Evolutionary conservation across 2,888 invertebrate species (phyloP), one percentile per base, ranked within the genome.

Genomic region (Lamellibrachia columna): DNA sequence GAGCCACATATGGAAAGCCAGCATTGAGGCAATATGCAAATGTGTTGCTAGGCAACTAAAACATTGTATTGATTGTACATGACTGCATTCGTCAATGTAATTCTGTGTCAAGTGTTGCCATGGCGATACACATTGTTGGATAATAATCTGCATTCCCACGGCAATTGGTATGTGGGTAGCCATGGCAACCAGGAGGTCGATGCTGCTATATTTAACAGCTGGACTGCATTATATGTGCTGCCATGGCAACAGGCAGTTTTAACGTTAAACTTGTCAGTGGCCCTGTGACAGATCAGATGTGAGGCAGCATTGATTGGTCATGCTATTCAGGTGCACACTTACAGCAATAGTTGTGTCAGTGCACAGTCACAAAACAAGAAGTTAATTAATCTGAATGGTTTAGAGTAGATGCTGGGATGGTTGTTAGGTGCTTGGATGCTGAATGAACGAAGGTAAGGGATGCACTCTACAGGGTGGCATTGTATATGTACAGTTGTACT

Each of bases 11-110:
- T 40, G 40, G 40, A 40, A 40, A 40, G 40, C 40, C 40, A 40
- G 40, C 40, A 75, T 75, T 75, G 75, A 75, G 75, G 75, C 75
- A 75, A 75, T 75, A 75, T 75, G 75, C 75, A 75, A 75, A 75
- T 75, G 75, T 75, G 75, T 75, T 75, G 75, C 75, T 4, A 75
- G 75, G 75, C 75, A 75, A 15, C 75, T 75, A 75, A 75, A 75
- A 75, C 75, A 75, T 75, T 75, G 75, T 75, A 75, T 75, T 75
- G 75, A 75, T 75, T 75, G 15, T 75, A 75, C 75, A 75, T 2
- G 75, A n/a, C 75, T 22, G 75, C 75, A 75, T 75, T 75, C 22
- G n/a, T 75, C 75, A 75, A n/a, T 75, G 22, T 75, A 75, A 75
- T 75, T 75, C 75, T 15, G 75, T 22, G 75, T 22, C 75, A 22